These are phyloP conservation scores for Phocides pigmalion DNA, from an alignment of 1,140 invertebrate genomes.

Conservation along the genomic window DNA sequence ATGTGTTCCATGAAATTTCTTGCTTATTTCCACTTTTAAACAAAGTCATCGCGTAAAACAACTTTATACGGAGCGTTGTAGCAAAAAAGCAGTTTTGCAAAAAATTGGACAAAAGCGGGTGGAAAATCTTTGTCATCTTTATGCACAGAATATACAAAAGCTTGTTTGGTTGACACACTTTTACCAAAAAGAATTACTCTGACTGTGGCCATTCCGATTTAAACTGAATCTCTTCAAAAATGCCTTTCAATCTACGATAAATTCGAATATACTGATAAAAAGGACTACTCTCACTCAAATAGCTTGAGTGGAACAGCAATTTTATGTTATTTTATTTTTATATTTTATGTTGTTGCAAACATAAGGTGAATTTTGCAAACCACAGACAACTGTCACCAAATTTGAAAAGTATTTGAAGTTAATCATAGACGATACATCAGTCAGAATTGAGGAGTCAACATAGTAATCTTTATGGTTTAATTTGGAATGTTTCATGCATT, in stretches of 20 bases:
- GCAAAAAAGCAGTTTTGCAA: conserved; percentile 21
- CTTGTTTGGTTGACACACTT: conserved; percentile 29
- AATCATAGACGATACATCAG: too few species aligned
- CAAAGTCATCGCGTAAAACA: conserved; percentile 24
- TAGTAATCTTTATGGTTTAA: too few species aligned
- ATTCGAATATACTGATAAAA: too few species aligned
- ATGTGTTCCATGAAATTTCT: not conserved
- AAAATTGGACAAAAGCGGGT: conserved; percentile 19
- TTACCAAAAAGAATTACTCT: conserved; percentile 12
- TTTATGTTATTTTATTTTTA: too few species aligned
- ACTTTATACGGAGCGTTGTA: conserved; percentile 18
- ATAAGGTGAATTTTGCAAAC: too few species aligned
- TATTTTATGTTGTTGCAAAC: too few species aligned
- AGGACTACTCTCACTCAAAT: too few species aligned
- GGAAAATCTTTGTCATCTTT: conserved; percentile 27
- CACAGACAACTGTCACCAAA: too few species aligned
- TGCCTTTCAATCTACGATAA: not conserved
- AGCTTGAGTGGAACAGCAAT: too few species aligned
- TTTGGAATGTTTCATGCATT: too few species aligned
- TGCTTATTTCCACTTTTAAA: conserved; percentile 9
- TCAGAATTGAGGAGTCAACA: too few species aligned
- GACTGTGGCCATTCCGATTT: conserved; percentile 17
- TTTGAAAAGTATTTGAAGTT: too few species aligned
- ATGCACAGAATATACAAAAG: conserved; percentile 23
- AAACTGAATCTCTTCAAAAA: conserved; percentile 11